Evolutionary conservation across 2,888 invertebrate genomes (phyloP).

Genomic region (Oscheius sp.): DNA sequence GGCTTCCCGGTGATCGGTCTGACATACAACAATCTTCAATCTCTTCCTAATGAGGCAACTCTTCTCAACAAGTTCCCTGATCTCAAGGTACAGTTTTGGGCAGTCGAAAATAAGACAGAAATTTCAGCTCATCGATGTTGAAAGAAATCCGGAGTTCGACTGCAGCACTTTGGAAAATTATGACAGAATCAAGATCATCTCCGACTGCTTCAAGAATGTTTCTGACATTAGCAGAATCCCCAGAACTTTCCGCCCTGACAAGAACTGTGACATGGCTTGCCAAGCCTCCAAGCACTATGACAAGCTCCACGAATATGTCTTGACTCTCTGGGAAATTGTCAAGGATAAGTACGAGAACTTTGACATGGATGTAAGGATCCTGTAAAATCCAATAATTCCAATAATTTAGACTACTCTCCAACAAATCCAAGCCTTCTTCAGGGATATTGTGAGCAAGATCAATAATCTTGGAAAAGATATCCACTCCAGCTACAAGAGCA

Average conservation of each 20-base stretch:
- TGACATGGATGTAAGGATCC: constrained; percentile 48
- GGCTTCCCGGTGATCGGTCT: constrained; percentile 66
- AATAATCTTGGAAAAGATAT: constrained; percentile 44
- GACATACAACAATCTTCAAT: constrained; percentile 61
- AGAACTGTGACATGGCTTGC: constrained; percentile 64
- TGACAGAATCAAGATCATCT: constrained; percentile 55
- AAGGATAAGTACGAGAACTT: constrained; percentile 59
- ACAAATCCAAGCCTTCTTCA: constrained; percentile 51
- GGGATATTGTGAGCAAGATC: constrained; percentile 45
- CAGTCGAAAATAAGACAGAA: too few relatives aligned
- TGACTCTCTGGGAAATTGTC: constrained; percentile 63
- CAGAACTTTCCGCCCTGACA: constrained; percentile 51
- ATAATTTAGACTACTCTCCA: constrained; percentile 43
- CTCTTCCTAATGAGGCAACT: constrained; percentile 62
- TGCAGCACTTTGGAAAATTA: constrained; percentile 58
- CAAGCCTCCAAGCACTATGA: constrained; percentile 59
- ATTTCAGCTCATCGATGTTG: constrained; percentile 65
- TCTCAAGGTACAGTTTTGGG: constrained; percentile 46
- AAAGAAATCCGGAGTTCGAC: constrained; percentile 66
- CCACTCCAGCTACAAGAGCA: constrained; percentile 20
- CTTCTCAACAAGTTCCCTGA: constrained; percentile 67
- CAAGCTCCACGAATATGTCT: constrained; percentile 64
- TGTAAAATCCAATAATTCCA: neutral
- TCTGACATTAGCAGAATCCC: constrained; percentile 56
- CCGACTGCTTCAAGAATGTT: constrained; percentile 59